Conservation (phyloP, 1,140 invertebrate genomes). For the Apis mellifera region DNA sequence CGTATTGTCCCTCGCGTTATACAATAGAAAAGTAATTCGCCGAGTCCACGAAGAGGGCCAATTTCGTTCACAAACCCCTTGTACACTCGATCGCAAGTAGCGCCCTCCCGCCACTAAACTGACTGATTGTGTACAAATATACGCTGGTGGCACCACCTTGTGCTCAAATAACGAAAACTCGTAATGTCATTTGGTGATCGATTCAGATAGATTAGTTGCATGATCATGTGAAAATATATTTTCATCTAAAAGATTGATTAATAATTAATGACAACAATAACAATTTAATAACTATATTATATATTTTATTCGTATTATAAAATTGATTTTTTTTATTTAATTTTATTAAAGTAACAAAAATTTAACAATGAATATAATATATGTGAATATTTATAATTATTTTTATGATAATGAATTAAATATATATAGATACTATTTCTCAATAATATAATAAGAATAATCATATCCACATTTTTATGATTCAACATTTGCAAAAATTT, state of each 20-base stretch:
- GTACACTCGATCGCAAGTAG: constrained; percentile 21
- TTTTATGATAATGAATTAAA: not conserved
- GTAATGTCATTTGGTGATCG: not conserved
- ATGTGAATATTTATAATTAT: too few relatives aligned
- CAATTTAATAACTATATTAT: not conserved
- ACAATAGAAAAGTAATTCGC: not conserved
- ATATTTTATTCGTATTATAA: too few relatives aligned
- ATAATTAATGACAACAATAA: not conserved
- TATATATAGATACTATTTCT: not conserved
- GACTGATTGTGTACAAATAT: not conserved
- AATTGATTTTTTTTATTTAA: too few relatives aligned
- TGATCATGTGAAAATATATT: not conserved
- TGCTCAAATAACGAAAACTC: not conserved
- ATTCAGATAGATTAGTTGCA: not conserved
- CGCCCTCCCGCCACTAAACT: constrained; percentile 38
- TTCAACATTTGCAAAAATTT: not conserved
- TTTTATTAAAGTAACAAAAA: too few relatives aligned
- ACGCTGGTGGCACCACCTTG: constrained; percentile 10
- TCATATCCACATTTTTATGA: not conserved
- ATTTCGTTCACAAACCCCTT: constrained; percentile 35
- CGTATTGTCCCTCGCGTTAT: not conserved
- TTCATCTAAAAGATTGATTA: not conserved
- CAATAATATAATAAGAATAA: not conserved
- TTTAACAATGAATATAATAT: too few relatives aligned
- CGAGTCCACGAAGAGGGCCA: constrained; percentile 6